Evolutionary conservation across 2,888 invertebrate genomes (phyloP).

Genomic region (Oscheius myriophilus): DNA sequence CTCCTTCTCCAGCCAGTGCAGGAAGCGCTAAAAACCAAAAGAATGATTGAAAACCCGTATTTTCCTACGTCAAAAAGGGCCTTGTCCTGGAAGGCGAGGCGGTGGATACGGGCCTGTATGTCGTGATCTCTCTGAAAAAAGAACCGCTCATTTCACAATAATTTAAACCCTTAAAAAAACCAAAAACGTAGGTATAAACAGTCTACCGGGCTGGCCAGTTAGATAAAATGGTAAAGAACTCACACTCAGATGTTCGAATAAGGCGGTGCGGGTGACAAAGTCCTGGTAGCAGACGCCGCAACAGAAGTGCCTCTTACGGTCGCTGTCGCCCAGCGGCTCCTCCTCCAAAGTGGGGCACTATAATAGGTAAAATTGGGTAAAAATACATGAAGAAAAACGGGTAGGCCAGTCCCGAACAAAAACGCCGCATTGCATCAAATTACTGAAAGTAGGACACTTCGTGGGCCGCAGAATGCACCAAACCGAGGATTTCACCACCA

Average conservation of each 20-base stretch:
- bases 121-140: conserved; percentile 45
- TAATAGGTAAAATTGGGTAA: background rate
- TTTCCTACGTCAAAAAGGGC: conserved; percentile 31
- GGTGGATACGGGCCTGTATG: conserved; percentile 43
- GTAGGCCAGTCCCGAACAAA: too few species aligned
- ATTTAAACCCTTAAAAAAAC: too few species aligned
- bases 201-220: too few species aligned
- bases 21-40: conserved; percentile 37
- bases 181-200: too few species aligned
- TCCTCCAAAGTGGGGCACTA: conserved; percentile 36
- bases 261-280: conserved; percentile 45
- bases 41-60: too few species aligned
- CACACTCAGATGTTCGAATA: conserved; percentile 37
- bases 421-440: too few species aligned
- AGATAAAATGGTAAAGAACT: background rate
- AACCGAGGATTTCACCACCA: too few species aligned
- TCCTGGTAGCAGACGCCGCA: conserved; percentile 48
- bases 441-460: too few species aligned
- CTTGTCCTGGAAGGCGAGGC: conserved; percentile 39
- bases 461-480: too few species aligned
- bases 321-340: conserved; percentile 33
- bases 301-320: conserved; percentile 45
- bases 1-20: conserved; percentile 51
- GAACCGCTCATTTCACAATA: background rate
- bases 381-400: too few species aligned